Conservation (phyloP, 2,113 vertebrate genomes). For the Paraplagusia blochii region DNA sequence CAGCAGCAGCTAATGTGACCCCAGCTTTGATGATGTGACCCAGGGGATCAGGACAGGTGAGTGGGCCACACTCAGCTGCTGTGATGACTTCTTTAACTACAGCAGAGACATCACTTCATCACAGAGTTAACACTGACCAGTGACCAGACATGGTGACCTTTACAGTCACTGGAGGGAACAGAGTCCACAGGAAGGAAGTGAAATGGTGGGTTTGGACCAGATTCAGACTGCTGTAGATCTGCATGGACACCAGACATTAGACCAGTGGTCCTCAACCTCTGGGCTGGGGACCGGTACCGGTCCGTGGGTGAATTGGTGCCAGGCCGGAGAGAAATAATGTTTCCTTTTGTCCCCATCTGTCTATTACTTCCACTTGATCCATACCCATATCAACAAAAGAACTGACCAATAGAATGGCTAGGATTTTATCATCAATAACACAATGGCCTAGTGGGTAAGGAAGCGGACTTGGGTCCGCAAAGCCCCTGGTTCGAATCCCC, state of each 20-base stretch:
- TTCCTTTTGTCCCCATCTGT: too few relatives aligned
- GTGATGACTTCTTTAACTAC: slow-evolving; percentile 63
- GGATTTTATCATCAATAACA: too few relatives aligned
- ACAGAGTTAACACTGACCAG: slow-evolving; percentile 43
- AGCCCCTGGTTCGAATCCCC: too few relatives aligned
- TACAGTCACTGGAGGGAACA: slow-evolving; percentile 30
- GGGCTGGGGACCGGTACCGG: too few relatives aligned
- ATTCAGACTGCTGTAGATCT: slow-evolving; percentile 40
- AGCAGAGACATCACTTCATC: slow-evolving; percentile 52
- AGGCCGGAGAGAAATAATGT: too few relatives aligned
- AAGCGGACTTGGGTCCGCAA: too few relatives aligned
- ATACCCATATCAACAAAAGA: too few relatives aligned
- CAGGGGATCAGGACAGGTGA: slow-evolving; percentile 52
- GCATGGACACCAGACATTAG: not conserved
- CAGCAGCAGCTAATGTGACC: not conserved
- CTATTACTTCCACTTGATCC: too few relatives aligned
- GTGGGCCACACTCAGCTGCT: slow-evolving; percentile 50
- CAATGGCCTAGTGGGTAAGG: too few relatives aligned
- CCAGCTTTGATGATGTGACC: slow-evolving; percentile 36
- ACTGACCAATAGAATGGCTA: too few relatives aligned
- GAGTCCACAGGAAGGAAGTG: slow-evolving; percentile 44
- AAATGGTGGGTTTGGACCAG: not conserved
- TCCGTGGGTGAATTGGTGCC: too few relatives aligned
- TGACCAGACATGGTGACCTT: slow-evolving; percentile 39
- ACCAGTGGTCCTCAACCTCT: too few relatives aligned